Conservation (phyloP, 92 coral and sea anemone genomes). For the Micromussa lordhowensis region DNA sequence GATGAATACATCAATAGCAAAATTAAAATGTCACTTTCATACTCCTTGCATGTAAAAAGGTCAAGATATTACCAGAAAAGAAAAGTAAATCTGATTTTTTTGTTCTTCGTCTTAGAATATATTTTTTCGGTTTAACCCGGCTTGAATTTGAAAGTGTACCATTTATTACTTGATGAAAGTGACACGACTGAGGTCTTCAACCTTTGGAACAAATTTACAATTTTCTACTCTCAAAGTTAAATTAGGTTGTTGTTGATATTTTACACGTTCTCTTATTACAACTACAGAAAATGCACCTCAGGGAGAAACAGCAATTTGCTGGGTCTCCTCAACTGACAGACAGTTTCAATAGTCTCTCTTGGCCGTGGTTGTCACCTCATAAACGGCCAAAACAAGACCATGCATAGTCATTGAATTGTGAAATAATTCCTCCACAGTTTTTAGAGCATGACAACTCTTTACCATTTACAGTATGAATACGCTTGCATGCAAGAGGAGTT, state of each 20-base stretch:
- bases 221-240: conserved; percentile 4
- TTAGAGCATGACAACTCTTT: neutral
- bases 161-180: conserved; percentile 17
- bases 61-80: neutral
- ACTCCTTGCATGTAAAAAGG: conserved; percentile 7
- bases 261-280: conserved; percentile 30
- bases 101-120: neutral
- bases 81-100: neutral
- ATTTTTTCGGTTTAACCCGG: neutral
- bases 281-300: conserved; percentile 25
- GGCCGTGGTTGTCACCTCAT: conserved; percentile 17
- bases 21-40: conserved; percentile 18
- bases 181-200: conserved; percentile 5
- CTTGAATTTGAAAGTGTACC: neutral
- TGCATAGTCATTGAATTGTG: conserved; percentile 21
- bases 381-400: conserved; percentile 6
- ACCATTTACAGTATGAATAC: conserved; percentile 81
- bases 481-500: conserved; percentile 85
- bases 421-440: conserved; percentile 13
- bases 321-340: conserved; percentile 13
- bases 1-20: conserved; percentile 6
- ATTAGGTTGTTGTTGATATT: conserved; percentile 12
- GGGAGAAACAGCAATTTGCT: conserved; percentile 10
- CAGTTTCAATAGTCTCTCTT: conserved; percentile 26
- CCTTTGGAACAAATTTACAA: conserved; percentile 13